Conservation (phyloP, 2,888 invertebrate genomes). For the Mesoligia furuncula region DNA sequence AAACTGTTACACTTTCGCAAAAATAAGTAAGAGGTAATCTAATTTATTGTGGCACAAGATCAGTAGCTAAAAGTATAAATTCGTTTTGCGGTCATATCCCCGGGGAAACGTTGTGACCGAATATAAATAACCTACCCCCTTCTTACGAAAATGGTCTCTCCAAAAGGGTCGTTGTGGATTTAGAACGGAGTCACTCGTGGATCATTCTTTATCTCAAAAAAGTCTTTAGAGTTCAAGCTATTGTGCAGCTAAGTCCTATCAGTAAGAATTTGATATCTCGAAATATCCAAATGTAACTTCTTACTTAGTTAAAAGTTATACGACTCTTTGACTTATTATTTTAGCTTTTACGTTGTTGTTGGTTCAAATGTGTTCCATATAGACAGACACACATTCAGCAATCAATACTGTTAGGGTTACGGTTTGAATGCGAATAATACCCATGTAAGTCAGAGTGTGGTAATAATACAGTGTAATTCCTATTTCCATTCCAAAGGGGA, state of each 20-base stretch:
- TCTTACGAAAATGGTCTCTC: not conserved
- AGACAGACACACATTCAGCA: not conserved
- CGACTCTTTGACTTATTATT: no score
- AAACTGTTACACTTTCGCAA: not conserved
- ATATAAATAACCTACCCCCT: constrained; percentile 2
- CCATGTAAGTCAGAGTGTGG: not conserved
- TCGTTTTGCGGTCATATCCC: not conserved
- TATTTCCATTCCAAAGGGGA: not conserved
- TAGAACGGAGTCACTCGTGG: not conserved
- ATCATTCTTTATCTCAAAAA: no score
- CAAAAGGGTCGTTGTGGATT: not conserved
- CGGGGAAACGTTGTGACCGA: not conserved
- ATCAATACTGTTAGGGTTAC: no score
- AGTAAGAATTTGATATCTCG: not conserved
- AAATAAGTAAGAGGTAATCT: no score
- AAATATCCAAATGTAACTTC: no score
- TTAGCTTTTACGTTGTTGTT: no score
- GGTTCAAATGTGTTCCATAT: no score
- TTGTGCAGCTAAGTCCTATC: not conserved
- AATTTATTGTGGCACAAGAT: not conserved
- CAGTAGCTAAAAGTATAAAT: no score
- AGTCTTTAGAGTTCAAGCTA: no score
- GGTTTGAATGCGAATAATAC: not conserved
- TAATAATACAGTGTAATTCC: not conserved
- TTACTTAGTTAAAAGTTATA: no score